phyloP scores from a whole-genome alignment of 1,140 invertebrate genomes.

The Zaprionus gabonicus region DNA sequence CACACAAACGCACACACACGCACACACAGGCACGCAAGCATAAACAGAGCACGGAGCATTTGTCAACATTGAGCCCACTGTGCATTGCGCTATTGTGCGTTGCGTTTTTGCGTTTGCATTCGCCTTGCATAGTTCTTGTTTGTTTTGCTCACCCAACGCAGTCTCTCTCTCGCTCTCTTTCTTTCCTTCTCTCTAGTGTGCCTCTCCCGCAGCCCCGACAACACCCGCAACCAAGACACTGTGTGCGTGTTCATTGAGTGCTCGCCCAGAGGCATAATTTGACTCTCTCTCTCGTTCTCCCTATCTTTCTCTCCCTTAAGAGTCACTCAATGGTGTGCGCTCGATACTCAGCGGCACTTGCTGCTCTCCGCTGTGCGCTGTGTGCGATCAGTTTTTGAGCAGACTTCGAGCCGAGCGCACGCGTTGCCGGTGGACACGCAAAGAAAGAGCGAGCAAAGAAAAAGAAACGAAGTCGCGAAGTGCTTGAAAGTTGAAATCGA shows the following conservation, averaged over 20 bases:
- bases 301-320: not conserved
- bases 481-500: conserved; percentile 33
- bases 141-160: conserved; percentile 54
- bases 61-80: conserved; percentile 58
- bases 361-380: conserved; percentile 48
- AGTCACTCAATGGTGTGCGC: conserved; percentile 34
- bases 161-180: conserved; percentile 44
- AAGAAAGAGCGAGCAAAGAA: conserved; percentile 19
- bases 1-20: conserved; percentile 33
- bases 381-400: conserved; percentile 78
- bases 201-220: not conserved
- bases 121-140: conserved; percentile 73
- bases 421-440: conserved; percentile 51
- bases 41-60: conserved; percentile 14
- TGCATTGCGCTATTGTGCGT: conserved; percentile 70
- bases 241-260: conserved; percentile 79
- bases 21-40: not conserved
- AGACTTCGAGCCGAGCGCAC: conserved; percentile 75
- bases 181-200: conserved; percentile 19
- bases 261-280: conserved; percentile 57
- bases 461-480: conserved; percentile 43
- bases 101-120: conserved; percentile 59
- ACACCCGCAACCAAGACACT: conserved; percentile 37
- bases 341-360: conserved; percentile 56
- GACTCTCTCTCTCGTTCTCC: conserved; percentile 26